These are phyloP conservation scores for Octodonta nipae DNA, from an alignment of 2,888 invertebrate species.

Conservation along the genomic window DNA sequence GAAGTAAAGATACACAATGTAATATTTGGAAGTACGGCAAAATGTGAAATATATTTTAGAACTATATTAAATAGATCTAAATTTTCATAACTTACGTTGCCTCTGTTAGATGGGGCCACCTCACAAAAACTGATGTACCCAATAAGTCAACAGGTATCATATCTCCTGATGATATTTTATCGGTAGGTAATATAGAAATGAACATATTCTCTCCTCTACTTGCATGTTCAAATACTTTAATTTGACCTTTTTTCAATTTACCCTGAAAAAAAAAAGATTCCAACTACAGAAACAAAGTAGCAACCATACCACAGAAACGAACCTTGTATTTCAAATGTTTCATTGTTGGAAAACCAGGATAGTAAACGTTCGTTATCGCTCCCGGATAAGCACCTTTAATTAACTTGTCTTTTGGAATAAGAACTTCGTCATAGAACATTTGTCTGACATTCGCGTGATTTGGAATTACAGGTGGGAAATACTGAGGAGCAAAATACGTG, in stretches of 20 bases:
- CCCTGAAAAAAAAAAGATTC: conserved; percentile 19
- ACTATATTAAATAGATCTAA: no score
- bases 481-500: conserved; percentile 42
- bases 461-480: conserved; percentile 47
- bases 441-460: conserved; percentile 43
- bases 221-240: conserved; percentile 79
- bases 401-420: conserved; percentile 44
- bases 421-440: conserved; percentile 44
- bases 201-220: conserved; percentile 76
- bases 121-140: conserved; percentile 64
- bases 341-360: conserved; percentile 87
- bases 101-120: conserved; percentile 88
- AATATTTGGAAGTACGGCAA: no score
- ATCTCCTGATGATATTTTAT: conserved; percentile 30
- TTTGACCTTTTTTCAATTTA: conserved; percentile 50
- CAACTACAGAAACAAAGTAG: conserved; percentile 1
- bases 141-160: conserved; percentile 40
- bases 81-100: conserved; percentile 65
- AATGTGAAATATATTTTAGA: no score
- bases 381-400: conserved; percentile 54
- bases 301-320: no score
- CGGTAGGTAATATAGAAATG: conserved; percentile 46
- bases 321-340: conserved; percentile 70
- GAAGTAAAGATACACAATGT: no score
- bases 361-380: conserved; percentile 53